Evolutionary conservation across 2,888 invertebrate genomes (phyloP).

Genomic region (Clivina fossor): DNA sequence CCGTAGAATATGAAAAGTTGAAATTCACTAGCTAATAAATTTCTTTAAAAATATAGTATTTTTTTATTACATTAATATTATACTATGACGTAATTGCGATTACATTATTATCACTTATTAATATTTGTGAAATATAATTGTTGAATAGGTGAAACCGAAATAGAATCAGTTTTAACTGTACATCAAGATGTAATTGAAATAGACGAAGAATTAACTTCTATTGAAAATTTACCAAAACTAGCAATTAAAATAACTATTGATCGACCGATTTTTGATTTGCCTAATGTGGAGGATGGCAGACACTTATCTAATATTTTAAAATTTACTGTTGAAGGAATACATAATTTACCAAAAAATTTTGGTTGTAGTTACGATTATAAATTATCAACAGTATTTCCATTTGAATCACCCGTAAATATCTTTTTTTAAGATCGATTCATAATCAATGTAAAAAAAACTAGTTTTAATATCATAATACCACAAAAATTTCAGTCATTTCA

Average conservation of each 20-base stretch:
- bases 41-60: too few species aligned
- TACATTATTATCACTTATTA: neutral
- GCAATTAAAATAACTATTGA: constrained; percentile 43
- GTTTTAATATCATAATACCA: too few species aligned
- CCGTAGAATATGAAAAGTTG: too few species aligned
- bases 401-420: constrained; percentile 37
- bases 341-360: constrained; percentile 45
- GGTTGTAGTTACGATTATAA: constrained; percentile 45
- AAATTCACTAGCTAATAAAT: too few species aligned
- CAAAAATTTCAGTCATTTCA: too few species aligned
- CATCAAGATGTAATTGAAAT: constrained; percentile 40
- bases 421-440: neutral
- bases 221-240: constrained; percentile 46
- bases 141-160: constrained; percentile 26
- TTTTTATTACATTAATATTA: too few species aligned
- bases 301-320: constrained; percentile 43
- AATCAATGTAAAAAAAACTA: neutral
- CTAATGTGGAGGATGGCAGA: constrained; percentile 19
- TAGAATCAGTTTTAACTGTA: constrained; percentile 39
- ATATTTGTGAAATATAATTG: neutral
- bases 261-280: constrained; percentile 34
- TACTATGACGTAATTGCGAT: too few species aligned
- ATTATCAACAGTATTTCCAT: constrained; percentile 43
- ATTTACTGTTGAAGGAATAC: constrained; percentile 49
- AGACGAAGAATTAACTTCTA: constrained; percentile 45